A percentile compares a stretch with the other conserved stretches of the same genome.
These are phyloP conservation scores for Montipora foliosa DNA, from an alignment of 64 coral and sea anemone genomes.

Conservation along the genomic window DNA sequence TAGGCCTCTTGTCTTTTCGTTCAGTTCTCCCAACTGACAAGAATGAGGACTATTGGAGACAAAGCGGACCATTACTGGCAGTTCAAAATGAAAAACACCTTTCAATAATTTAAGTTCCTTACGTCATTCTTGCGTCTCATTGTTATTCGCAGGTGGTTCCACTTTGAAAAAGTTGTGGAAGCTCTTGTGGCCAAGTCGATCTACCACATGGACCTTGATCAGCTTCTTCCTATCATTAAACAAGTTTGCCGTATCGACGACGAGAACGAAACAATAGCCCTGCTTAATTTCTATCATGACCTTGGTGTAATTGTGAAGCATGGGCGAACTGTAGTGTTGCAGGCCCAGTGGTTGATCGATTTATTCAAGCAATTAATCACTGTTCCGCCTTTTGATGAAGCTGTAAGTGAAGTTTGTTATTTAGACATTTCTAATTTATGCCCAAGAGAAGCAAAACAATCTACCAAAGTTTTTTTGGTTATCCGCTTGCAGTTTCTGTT, in stretches of 20 bases:
- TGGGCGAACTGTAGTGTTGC: constrained; percentile 53
- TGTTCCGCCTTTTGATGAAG: constrained; percentile 47
- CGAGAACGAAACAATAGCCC: constrained; percentile 3
- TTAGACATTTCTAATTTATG: not conserved
- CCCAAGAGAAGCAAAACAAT: too few relatives aligned
- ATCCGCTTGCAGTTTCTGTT: too few relatives aligned
- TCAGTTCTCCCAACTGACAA: too few relatives aligned
- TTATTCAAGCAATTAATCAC: constrained; percentile 57
- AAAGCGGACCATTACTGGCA: too few relatives aligned
- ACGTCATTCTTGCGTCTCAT: not conserved
- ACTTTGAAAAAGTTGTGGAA: constrained; percentile 55
- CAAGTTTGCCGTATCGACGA: constrained; percentile 51
- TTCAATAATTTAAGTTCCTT: too few relatives aligned
- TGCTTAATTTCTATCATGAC: constrained; percentile 71
- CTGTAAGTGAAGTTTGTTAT: constrained; percentile 6
- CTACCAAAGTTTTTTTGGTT: too few relatives aligned
- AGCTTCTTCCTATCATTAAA: not conserved
- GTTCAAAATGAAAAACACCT: too few relatives aligned
- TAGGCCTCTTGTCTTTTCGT: too few relatives aligned
- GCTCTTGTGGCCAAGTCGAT: constrained; percentile 23
- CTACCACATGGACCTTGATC: not conserved
- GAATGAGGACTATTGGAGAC: too few relatives aligned
- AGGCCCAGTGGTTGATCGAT: constrained; percentile 64
- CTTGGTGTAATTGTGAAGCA: constrained; percentile 70
- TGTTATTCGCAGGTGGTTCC: constrained; percentile 58